Percentiles rank a stretch among this genome's conserved stretches.
phyloP scores from a whole-genome alignment of 2,888 invertebrate genomes.

The Dyspetes luteomarginatus region DNA sequence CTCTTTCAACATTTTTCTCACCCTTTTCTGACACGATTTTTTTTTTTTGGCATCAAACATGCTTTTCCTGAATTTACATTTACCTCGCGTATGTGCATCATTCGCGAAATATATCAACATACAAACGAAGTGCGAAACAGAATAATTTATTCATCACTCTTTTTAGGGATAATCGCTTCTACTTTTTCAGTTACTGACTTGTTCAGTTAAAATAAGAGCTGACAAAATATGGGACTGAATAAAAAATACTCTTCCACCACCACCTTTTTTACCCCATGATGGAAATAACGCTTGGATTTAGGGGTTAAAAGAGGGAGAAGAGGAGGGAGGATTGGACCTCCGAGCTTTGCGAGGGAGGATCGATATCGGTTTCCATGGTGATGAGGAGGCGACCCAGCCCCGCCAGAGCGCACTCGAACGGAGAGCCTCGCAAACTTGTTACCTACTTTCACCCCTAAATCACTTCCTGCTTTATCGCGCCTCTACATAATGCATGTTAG shows the following conservation, averaged over 20 bases:
- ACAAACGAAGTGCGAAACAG: conserved; percentile 5
- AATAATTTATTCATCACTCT: conserved; percentile 2
- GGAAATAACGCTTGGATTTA: conserved; percentile 31
- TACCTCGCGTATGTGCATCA: background rate
- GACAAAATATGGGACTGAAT: background rate
- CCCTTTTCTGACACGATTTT: conserved; percentile 52
- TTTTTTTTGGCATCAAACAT: conserved; percentile 39
- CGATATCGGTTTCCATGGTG: conserved; percentile 82
- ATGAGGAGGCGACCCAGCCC: conserved; percentile 67
- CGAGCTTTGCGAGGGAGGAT: conserved; percentile 70
- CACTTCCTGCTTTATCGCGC: conserved; percentile 72
- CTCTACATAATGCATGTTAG: conserved; percentile 64
- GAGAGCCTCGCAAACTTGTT: conserved; percentile 76
- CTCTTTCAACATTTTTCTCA: conserved; percentile 25
- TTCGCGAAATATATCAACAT: conserved; percentile 22
- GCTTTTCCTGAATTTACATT: conserved; percentile 13
- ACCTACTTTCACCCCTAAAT: conserved; percentile 79
- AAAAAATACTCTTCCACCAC: conserved; percentile 33
- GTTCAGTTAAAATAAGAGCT: too few species aligned
- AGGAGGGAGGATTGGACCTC: conserved; percentile 56
- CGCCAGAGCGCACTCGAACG: conserved; percentile 49
- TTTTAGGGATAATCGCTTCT: too few species aligned
- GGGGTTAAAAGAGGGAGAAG: background rate
- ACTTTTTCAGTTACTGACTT: too few species aligned
- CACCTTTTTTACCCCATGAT: background rate